A percentile compares a stretch with the other conserved stretches of the same genome.
phyloP scores from a whole-genome alignment of 2,113 vertebrate species.

The Psammodynastes pulverulentus region DNA sequence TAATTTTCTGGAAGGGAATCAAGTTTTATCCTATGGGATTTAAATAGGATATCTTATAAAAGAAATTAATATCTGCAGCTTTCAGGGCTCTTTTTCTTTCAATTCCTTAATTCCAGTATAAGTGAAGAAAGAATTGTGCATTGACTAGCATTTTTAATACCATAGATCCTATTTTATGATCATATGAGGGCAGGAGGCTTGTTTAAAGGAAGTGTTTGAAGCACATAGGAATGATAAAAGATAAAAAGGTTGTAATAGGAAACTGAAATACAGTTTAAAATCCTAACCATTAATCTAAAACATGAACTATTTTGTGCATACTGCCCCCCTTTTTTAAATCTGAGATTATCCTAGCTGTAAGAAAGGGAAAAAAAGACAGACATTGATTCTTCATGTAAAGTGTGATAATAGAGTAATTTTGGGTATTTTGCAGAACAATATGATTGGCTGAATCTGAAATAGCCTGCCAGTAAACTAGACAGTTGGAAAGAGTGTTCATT shows the following conservation, averaged over 20 bases:
- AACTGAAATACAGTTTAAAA: conserved; percentile 1
- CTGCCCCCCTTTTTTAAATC: neutral
- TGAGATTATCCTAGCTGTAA: neutral
- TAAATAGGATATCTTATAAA: neutral
- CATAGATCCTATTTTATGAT: neutral
- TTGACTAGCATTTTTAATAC: neutral
- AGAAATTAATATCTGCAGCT: neutral
- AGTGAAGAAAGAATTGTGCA: neutral
- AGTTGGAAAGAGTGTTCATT: neutral
- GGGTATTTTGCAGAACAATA: neutral
- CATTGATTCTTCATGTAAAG: neutral
- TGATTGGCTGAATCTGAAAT: neutral
- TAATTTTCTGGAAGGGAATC: conserved; percentile 37
- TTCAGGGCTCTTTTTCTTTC: neutral
- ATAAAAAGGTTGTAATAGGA: neutral
- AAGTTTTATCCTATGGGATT: conserved; percentile 8
- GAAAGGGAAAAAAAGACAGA: neutral
- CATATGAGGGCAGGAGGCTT: neutral
- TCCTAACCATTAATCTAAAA: conserved; percentile 21
- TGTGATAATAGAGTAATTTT: conserved; percentile 14
- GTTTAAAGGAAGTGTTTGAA: neutral
- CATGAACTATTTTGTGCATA: conserved; percentile 3
- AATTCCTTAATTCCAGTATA: neutral
- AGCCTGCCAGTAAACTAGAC: neutral
- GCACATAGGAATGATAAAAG: neutral